A percentile compares a stretch with the other conserved stretches of the same genome.
phyloP scores from a whole-genome alignment of 2,888 invertebrate genomes.

The Serripes groenlandicus region DNA sequence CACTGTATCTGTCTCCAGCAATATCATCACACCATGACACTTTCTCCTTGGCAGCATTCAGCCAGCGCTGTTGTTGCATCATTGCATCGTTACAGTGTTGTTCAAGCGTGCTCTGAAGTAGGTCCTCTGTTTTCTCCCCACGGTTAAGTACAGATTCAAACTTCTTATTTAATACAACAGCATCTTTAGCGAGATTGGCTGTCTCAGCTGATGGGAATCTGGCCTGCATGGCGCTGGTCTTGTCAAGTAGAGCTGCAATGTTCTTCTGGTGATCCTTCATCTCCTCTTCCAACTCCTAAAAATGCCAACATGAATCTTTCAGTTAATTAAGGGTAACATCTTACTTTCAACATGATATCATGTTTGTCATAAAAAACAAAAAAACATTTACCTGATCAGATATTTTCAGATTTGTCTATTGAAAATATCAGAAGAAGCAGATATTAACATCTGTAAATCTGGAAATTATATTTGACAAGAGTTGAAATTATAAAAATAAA shows the following conservation, averaged over 20 bases:
- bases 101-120: constrained; percentile 92
- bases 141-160: constrained; percentile 93
- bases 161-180: constrained; percentile 81
- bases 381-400: too few relatives aligned
- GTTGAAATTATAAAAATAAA: too few relatives aligned
- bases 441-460: too few relatives aligned
- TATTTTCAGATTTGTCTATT: too few relatives aligned
- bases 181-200: constrained; percentile 82
- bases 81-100: constrained; percentile 95
- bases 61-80: constrained; percentile 92
- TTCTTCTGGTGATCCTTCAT: constrained; percentile 92
- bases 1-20: constrained; percentile 93
- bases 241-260: constrained; percentile 93
- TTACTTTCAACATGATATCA: too few relatives aligned
- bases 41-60: constrained; percentile 92
- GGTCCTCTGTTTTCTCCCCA: constrained; percentile 89
- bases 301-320: too few relatives aligned
- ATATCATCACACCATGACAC: constrained; percentile 96
- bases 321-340: too few relatives aligned
- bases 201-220: constrained; percentile 84
- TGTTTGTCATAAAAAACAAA: too few relatives aligned
- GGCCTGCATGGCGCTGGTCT: constrained; percentile 85
- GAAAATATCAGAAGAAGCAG: too few relatives aligned
- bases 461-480: too few relatives aligned
- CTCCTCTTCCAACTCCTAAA: constrained; percentile 89